Percentiles rank a stretch among this genome's conserved stretches.
phyloP scores from a whole-genome alignment of 2,888 invertebrate genomes.

The Mystacides longicornis region DNA sequence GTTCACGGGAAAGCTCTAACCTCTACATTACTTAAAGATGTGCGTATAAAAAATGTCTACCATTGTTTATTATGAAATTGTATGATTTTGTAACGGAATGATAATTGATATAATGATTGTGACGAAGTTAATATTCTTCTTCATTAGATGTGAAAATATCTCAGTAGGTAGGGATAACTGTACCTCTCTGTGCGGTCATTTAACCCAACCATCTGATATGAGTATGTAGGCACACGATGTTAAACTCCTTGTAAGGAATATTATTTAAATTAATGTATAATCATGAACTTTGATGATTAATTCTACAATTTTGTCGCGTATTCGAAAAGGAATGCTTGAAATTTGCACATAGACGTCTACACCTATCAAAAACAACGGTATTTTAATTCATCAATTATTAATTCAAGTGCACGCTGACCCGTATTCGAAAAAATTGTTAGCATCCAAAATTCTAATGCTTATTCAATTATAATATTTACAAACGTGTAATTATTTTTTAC shows the following conservation, averaged over 20 bases:
- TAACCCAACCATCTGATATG: slow-evolving; percentile 23
- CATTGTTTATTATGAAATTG: not conserved
- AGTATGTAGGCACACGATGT: not conserved
- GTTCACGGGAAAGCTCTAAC: no score
- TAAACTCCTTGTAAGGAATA: not conserved
- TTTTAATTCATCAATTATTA: slow-evolving; percentile 11
- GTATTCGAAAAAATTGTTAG: not conserved
- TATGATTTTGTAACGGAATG: not conserved
- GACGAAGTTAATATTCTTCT: not conserved
- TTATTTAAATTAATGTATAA: not conserved
- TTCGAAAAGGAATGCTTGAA: slow-evolving; percentile 18
- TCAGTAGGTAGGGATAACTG: slow-evolving; percentile 25
- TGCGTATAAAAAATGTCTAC: not conserved
- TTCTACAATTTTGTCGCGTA: not conserved
- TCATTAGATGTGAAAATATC: slow-evolving; percentile 23
- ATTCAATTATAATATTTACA: no score
- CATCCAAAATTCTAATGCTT: no score
- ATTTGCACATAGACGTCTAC: slow-evolving; percentile 13
- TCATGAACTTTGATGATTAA: slow-evolving; percentile 2
- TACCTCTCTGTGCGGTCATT: slow-evolving; percentile 23
- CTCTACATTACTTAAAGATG: no score
- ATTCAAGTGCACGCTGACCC: slow-evolving; percentile 13
- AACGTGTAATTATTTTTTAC: no score
- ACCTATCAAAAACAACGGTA: slow-evolving; percentile 17
- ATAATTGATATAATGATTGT: not conserved